These are phyloP conservation scores for Zosterops japonicus DNA, from an alignment of 2,113 vertebrate genomes.

Conservation along the genomic window DNA sequence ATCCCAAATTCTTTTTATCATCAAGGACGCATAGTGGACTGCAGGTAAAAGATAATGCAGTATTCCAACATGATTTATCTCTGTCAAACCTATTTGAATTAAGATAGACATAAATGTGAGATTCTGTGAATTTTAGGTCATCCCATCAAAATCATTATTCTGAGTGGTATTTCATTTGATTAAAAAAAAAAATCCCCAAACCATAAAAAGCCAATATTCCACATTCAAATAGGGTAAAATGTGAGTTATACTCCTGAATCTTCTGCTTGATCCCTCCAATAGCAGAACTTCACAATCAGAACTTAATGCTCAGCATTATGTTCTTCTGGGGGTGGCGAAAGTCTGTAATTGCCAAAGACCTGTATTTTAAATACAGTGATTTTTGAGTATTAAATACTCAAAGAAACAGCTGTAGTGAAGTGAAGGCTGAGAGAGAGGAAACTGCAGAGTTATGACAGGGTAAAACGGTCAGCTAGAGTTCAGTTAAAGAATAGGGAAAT, in stretches of 20 bases:
- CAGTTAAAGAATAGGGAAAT: neutral
- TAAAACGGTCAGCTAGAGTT: neutral
- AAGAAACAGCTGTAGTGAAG: neutral
- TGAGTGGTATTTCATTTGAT: neutral
- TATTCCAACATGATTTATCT: neutral
- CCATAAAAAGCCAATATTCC: neutral
- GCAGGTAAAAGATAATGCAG: slow-evolving; percentile 81
- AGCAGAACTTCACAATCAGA: neutral
- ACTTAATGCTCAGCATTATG: neutral
- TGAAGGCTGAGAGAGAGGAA: neutral
- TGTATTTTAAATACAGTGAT: neutral
- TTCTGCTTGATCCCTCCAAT: neutral
- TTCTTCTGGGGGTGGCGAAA: neutral
- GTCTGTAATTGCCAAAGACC: neutral
- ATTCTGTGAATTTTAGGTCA: neutral
- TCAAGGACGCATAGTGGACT: slow-evolving; percentile 92
- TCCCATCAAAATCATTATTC: neutral
- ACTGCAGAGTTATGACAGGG: neutral
- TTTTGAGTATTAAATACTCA: neutral
- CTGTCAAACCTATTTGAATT: neutral
- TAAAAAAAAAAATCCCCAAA: neutral
- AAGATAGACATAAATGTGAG: neutral
- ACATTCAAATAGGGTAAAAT: neutral
- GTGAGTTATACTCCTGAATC: neutral
- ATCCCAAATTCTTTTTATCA: slow-evolving; percentile 93